Evolutionary conservation across 2,888 invertebrate genomes (phyloP), one percentile per base, ranked within the genome.

Genomic region (Girardia tigrina): DNA sequence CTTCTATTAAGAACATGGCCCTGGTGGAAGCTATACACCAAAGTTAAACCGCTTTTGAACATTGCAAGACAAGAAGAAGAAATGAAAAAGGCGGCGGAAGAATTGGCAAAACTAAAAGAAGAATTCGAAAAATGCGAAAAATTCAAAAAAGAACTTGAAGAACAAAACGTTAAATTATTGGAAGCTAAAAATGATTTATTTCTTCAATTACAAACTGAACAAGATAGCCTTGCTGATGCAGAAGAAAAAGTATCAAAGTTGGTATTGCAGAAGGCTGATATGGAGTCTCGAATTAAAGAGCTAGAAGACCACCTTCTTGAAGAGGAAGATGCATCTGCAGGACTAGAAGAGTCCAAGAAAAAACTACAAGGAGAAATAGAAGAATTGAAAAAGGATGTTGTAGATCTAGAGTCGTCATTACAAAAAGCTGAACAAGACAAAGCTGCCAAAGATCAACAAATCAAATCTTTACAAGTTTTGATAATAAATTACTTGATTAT

Each of bases 1-100:
- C 89, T 97, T 88, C 90, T 92, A 85, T 89, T 98, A 85, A 92
- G 95, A 86, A 97, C 93, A 87, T 98, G 98, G 98, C 91, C 92
- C 85, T 98, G 98, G 98, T 99, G 94, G 93, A 94, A 94, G 87
- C 87, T 99, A 88, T 98, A 95, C 93, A 92, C 92, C 88, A 94
- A 91, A 88, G 91, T 95, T 89, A 94, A 94, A 88, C 95, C 98
- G 83, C 90, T 98, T 84, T 91, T 99, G 89, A 94, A 94, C 89
- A 92, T 93, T 88, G 91, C 91, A 86, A 91, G 94, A 84, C 89
- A 94, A 88, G 97, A 97, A 88, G 98, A 98, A 88, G 95, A 98
- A 88, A 90, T 98, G 87, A 94, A 93, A 87, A 93, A 81, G 80
- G 82, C 94, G 85, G 94, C 95, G 86, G 97, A 97, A 88, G 94